These are phyloP conservation scores for Melanchra persicariae DNA, from an alignment of 2,888 invertebrate species.

Conservation along the genomic window DNA sequence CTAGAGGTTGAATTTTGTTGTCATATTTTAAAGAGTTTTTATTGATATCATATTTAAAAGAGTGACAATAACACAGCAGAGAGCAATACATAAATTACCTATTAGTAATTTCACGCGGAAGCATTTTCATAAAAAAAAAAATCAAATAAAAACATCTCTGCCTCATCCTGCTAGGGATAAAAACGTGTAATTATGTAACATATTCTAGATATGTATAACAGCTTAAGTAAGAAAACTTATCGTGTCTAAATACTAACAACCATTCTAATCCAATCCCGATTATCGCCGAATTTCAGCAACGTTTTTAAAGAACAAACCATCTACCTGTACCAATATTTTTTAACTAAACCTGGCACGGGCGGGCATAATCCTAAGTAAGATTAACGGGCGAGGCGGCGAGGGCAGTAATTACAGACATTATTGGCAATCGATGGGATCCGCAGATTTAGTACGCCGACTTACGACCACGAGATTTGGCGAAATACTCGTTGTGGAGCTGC, in stretches of 20 bases:
- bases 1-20: too few species aligned
- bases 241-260: not conserved
- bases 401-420: conserved; percentile 87
- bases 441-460: conserved; percentile 82
- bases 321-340: conserved; percentile 75
- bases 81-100: too few species aligned
- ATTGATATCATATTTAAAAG: not conserved
- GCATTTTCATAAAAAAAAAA: too few species aligned
- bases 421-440: conserved; percentile 85
- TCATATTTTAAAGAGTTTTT: too few species aligned
- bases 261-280: conserved; percentile 24
- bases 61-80: not conserved
- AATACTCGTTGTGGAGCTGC: conserved; percentile 41
- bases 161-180: too few species aligned
- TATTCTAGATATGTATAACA: too few species aligned
- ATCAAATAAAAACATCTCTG: too few species aligned
- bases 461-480: conserved; percentile 63
- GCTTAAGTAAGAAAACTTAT: not conserved
- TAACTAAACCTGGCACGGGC: conserved; percentile 80
- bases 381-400: conserved; percentile 78
- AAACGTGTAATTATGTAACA: too few species aligned
- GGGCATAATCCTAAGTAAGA: conserved; percentile 71
- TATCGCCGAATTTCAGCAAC: conserved; percentile 47
- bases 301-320: conserved; percentile 46
- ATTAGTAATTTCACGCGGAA: too few species aligned